Evolutionary conservation across 35 echinoderm and acorn worm genomes (phyloP), one percentile per base, ranked within the genome.

Genomic region (Acanthaster planci): DNA sequence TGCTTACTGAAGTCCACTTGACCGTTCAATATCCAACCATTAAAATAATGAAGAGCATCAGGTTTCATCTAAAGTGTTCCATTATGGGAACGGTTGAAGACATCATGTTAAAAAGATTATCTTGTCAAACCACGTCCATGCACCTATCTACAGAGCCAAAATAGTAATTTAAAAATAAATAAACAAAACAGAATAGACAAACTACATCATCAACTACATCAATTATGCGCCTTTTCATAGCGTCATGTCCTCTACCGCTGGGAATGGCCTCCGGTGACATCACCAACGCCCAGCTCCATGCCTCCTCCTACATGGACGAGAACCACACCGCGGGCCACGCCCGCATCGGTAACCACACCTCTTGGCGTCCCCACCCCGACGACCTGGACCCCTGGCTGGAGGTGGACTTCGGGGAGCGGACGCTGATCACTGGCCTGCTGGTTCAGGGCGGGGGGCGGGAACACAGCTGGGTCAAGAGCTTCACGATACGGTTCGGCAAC

Each of bases 261-360:
- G 94, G 94, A 0, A 80, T 97, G 55, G 89, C 86, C 39, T 90
- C 90, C 8, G 94, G 94, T n/a, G 79, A 72, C 15, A 87, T 97
- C 38, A 37, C 23, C 18, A 87, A 97, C 36, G 44, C 68, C 35
- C 90, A 93, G 58, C 59, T 97, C 18, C 77, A 5, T 23, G 94
- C 94, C 8, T 97, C 94, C 5, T 87, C 78, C 39, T 93, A 37
- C 23, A 15, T 84, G 18, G 84, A 86, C 35, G 81, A 77, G 1
- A 77, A 87, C 5, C 94, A 97, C 60, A 60, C 57, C 16, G 82
- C 94, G 6, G 37, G 76, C 5, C 78, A 87, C 51, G 92, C 83
- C 16, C 44, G 94, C 8, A 52, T 97, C 16, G 54, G 84, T 15
- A 88, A 88, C n/a, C 26, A 60, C 26, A 88, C 90, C 6, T 92